Evolutionary conservation across 2,888 invertebrate species (phyloP).

Genomic region (Acleris emargana): DNA sequence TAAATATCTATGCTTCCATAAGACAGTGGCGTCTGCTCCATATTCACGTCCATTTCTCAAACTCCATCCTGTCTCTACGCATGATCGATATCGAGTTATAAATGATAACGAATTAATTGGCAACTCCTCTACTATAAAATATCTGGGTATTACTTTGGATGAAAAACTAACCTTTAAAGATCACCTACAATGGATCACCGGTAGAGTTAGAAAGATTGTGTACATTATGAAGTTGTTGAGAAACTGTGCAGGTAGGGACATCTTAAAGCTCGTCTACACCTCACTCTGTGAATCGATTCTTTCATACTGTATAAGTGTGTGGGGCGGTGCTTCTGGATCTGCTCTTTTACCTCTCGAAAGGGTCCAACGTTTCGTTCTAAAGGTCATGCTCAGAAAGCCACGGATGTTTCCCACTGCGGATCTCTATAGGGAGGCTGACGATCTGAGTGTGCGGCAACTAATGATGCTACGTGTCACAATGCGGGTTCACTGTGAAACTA

Average conservation of each 20-base stretch:
- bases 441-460: background rate
- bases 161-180: background rate
- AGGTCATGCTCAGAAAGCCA: background rate
- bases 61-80: too few species aligned
- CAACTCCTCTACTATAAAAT: too few species aligned
- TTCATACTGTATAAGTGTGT: too few species aligned
- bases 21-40: too few species aligned
- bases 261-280: too few species aligned
- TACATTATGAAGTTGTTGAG: background rate
- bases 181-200: background rate
- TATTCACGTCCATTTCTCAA: too few species aligned
- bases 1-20: background rate
- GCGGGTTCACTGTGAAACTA: background rate
- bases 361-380: background rate
- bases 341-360: too few species aligned
- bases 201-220: background rate
- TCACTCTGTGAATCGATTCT: too few species aligned
- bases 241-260: background rate
- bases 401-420: background rate
- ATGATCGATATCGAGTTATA: too few species aligned
- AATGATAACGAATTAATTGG: too few species aligned
- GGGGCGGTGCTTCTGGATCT: too few species aligned
- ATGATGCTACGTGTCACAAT: background rate
- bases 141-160: background rate
- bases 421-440: background rate